Base-by-base conservation (phyloP, 2,888 invertebrate genomes). In the Notocelia uddmanniana region DNA sequence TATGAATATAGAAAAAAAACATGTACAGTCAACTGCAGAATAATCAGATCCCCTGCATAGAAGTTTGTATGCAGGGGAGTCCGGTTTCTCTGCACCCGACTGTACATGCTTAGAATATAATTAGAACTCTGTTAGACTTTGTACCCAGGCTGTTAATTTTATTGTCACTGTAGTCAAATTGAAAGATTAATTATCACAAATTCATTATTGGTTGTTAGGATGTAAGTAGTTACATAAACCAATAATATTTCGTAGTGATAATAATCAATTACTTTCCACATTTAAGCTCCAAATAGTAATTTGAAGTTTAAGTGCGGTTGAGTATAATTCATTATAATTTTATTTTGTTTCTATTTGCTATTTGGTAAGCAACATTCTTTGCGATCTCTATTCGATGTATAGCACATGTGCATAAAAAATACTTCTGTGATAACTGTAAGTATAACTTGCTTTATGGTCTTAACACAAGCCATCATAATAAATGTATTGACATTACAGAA, bases 401-500 rank as follows among this genome's bases (percentile, higher is more conserved):
- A 21, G 23, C 52, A 64, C 52, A 64, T 37, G 23, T 52, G 52
- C 52, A 54, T 64, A 64, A 52, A 31, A 50, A 34, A 63, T 63
- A 64, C 52, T 54, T 52, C 64, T 64, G 64, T 54, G 64, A 54
- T 64, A 64, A 64, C 52, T 64, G 23, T 64, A 62, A 48, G 62
- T 62, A 50, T 52, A 37, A n/a, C 54, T 37, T 64, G 34, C 37
- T 54, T 62, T 64, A 37, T 34, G 64, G 34, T 50, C 15, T 52
- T 54, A 50, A 50, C 52, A 54, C 52, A 23, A 64, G 64, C 52
- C 54, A 64, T 64, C 52, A 64, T 54, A 64, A 64, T 63, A 48
- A 48, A 64, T 34, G 21, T 34, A 5, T 37, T 19, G 31, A 55
- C 52, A 62, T 45, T 34, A 13, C 21, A 34, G 5, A 63, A 21